phyloP scores from a whole-genome alignment of 2,888 invertebrate genomes.

The Agonum fuliginosum region DNA sequence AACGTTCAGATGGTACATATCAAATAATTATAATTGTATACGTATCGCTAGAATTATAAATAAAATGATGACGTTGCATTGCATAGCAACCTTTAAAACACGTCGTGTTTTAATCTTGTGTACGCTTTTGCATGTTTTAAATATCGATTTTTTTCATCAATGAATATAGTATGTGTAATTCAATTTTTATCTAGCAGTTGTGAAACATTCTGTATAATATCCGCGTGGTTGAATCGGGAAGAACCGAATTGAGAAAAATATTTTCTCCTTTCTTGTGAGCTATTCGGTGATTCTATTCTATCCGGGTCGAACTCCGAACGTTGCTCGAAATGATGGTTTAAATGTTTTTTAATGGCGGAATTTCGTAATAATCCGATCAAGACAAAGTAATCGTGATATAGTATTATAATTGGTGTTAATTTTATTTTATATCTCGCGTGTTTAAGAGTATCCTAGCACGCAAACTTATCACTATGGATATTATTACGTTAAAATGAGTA shows the following conservation, averaged over 20 bases:
- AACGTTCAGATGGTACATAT: too few relatives aligned
- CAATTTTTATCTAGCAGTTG: too few relatives aligned
- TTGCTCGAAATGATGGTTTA: constrained; percentile 44
- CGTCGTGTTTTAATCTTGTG: too few relatives aligned
- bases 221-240: not conserved
- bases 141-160: too few relatives aligned
- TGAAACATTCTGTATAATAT: too few relatives aligned
- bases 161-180: too few relatives aligned
- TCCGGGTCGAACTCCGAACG: constrained; percentile 16
- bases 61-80: too few relatives aligned
- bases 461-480: not conserved
- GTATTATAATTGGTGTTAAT: constrained; percentile 53
- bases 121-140: too few relatives aligned
- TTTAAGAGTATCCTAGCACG: not conserved
- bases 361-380: constrained; percentile 50
- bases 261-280: too few relatives aligned
- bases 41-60: too few relatives aligned
- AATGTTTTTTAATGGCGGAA: constrained; percentile 57
- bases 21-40: too few relatives aligned
- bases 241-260: not conserved
- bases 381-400: constrained; percentile 41
- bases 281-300: constrained; percentile 26
- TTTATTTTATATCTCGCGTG: constrained; percentile 20
- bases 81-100: too few relatives aligned
- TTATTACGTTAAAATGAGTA: constrained; percentile 35